A percentile compares a stretch with the other conserved stretches of the same genome.
Conservation (phyloP, 2,888 invertebrate species). For the Cacoxenus indagator region DNA sequence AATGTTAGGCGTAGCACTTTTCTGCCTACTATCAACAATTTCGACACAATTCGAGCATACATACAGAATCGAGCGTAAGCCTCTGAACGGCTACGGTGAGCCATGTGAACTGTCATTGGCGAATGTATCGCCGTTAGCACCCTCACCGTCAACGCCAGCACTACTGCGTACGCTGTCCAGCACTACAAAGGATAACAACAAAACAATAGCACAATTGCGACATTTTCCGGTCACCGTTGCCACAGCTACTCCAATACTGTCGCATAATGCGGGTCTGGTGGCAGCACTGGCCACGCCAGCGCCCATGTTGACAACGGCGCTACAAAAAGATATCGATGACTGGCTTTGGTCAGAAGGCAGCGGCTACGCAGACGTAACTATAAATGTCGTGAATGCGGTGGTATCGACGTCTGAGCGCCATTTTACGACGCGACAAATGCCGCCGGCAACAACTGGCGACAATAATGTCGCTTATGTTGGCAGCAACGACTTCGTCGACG, state of each 20-base stretch:
- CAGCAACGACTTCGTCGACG: not conserved
- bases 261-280: not conserved
- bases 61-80: conserved; percentile 52
- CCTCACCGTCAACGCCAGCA: not conserved
- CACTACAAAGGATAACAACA: not conserved
- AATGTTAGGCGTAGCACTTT: conserved; percentile 69
- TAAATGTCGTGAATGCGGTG: not conserved
- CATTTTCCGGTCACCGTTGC: not conserved
- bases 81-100: conserved; percentile 60
- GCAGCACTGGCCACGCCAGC: not conserved
- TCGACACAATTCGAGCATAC: conserved; percentile 79
- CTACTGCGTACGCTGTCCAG: not conserved
- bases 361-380: not conserved
- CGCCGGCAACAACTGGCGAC: not conserved
- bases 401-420: not conserved
- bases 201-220: not conserved
- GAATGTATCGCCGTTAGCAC: conserved; percentile 41
- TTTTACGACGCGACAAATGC: not conserved
- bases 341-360: not conserved
- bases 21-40: conserved; percentile 76
- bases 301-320: not conserved
- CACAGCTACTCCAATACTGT: conserved; percentile 37
- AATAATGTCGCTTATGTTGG: not conserved
- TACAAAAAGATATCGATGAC: not conserved
- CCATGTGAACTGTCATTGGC: conserved; percentile 59